Percentiles rank a stretch among this genome's conserved stretches.
These are phyloP conservation scores for roundworm (Caenorhabditis elegans) DNA, from an alignment of 1,140 invertebrate genomes.

Conservation along the genomic window WBcel235 BX284606.5:7634501-7635000, in stretches of 20 bases:
- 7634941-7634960: background rate
- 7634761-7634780: background rate
- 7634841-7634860: background rate
- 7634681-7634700: conserved; percentile 38
- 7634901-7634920: background rate
- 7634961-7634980: background rate
- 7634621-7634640: background rate
- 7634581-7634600: too few species aligned
- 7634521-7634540: background rate
- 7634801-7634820: background rate
- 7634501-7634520: background rate
- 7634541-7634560: background rate
- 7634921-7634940: background rate
- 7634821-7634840: conserved; percentile 24
- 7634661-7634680: conserved; percentile 34
- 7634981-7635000: background rate
- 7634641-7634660: background rate
- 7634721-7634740: conserved; percentile 14
- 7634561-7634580: background rate
- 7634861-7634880: background rate
- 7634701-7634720: conserved; percentile 36
- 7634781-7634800: conserved; percentile 23
- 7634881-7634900: too few species aligned
- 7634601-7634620: background rate
- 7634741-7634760: conserved; percentile 29